phyloP scores from a whole-genome alignment of 2,113 vertebrate genomes.

The Lipophrys pholis region DNA sequence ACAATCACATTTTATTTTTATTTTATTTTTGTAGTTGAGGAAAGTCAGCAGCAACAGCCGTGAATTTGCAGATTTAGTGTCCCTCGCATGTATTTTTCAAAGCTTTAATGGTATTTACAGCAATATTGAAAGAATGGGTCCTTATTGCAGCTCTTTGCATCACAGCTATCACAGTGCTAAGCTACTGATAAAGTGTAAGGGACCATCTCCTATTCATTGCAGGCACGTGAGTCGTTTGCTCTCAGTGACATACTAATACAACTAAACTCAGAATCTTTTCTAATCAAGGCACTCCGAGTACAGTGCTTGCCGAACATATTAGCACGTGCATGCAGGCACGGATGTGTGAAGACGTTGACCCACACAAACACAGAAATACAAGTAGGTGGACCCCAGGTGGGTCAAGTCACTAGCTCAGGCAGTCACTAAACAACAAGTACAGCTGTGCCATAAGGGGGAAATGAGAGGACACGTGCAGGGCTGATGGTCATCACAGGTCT shows the following conservation, averaged over 20 bases:
- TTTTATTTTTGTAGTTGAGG: too few species aligned
- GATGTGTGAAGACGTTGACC: slow-evolving; percentile 3
- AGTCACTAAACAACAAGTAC: slow-evolving; percentile 49
- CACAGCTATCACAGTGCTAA: slow-evolving; percentile 4
- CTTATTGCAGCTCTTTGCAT: neutral
- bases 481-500: neutral
- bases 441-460: slow-evolving; percentile 38
- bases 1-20: too few species aligned
- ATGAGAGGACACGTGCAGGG: slow-evolving; percentile 34
- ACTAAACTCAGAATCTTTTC: slow-evolving; percentile 10
- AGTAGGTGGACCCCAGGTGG: slow-evolving; percentile 35
- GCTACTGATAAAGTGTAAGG: neutral
- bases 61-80: too few species aligned
- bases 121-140: neutral
- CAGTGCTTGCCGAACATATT: neutral
- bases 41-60: too few species aligned
- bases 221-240: slow-evolving; percentile 38
- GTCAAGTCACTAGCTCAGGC: slow-evolving; percentile 62
- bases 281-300: slow-evolving; percentile 1
- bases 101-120: too few species aligned
- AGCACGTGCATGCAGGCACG: slow-evolving; percentile 15
- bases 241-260: slow-evolving; percentile 53
- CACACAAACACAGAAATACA: slow-evolving; percentile 4
- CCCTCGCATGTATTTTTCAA: too few species aligned
- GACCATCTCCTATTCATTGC: slow-evolving; percentile 11